Percentiles rank a stretch among this genome's conserved stretches.
phyloP scores from a whole-genome alignment of 2,888 invertebrate genomes.

The Nipponacmea schrenckii region DNA sequence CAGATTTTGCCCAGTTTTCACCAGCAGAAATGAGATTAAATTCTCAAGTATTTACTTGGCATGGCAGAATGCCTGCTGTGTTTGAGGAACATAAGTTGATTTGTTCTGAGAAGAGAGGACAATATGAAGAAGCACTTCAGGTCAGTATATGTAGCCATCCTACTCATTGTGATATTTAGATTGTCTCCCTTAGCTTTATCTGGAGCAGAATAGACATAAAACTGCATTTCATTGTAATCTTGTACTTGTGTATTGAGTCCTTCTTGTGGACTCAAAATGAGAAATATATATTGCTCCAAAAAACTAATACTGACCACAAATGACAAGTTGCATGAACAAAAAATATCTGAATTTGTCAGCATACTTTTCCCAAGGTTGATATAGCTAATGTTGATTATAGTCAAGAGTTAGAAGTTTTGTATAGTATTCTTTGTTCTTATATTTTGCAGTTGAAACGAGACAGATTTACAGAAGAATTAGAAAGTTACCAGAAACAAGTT shows the following conservation, averaged over 20 bases:
- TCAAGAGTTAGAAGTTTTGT: too few species aligned
- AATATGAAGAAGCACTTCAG: constrained; percentile 85
- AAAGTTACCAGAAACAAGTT: constrained; percentile 81
- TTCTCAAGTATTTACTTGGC: constrained; percentile 88
- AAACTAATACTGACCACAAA: too few species aligned
- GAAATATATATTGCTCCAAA: too few species aligned
- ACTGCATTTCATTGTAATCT: not conserved
- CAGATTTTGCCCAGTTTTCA: constrained; percentile 83
- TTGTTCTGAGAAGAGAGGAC: constrained; percentile 82
- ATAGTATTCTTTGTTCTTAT: not conserved
- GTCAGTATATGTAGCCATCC: constrained; percentile 55
- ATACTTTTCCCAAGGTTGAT: too few species aligned
- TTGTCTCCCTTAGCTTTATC: too few species aligned
- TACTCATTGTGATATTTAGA: too few species aligned
- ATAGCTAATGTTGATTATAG: too few species aligned
- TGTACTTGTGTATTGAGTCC: not conserved
- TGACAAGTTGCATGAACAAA: too few species aligned
- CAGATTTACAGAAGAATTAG: constrained; percentile 84
- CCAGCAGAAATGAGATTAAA: constrained; percentile 89
- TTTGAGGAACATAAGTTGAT: constrained; percentile 85
- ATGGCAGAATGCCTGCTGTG: constrained; percentile 81
- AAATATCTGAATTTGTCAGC: too few species aligned
- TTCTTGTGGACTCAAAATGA: too few species aligned
- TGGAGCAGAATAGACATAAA: too few species aligned
- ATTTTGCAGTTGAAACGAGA: constrained; percentile 75